These are phyloP conservation scores for Drosophila paramelanica DNA, from an alignment of 2,888 invertebrate genomes.

Conservation along the genomic window DNA sequence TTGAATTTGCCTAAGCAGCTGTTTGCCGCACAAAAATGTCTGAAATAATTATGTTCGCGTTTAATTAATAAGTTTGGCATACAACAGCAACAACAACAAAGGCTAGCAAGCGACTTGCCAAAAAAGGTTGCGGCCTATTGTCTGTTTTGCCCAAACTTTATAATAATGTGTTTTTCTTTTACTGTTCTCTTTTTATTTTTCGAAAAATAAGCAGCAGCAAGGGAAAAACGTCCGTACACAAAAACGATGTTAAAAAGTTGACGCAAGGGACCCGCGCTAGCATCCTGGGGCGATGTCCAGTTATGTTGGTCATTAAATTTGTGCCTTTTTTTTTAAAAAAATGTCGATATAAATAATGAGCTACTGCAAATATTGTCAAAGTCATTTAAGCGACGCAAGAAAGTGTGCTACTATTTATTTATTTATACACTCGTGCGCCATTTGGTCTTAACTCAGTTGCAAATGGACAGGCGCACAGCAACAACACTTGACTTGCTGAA, in stretches of 20 bases:
- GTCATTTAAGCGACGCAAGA: slow-evolving; percentile 20
- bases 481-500: slow-evolving; percentile 32
- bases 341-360: slow-evolving; percentile 73
- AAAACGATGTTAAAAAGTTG: slow-evolving; percentile 52
- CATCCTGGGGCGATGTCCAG: slow-evolving; percentile 54
- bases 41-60: slow-evolving; percentile 64
- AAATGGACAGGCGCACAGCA: slow-evolving; percentile 3
- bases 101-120: slow-evolving; percentile 3
- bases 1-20: slow-evolving; percentile 64
- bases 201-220: slow-evolving; percentile 42
- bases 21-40: slow-evolving; percentile 30
- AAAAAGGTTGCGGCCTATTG: slow-evolving; percentile 47
- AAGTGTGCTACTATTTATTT: slow-evolving; percentile 17
- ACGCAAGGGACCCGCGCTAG: slow-evolving; percentile 21
- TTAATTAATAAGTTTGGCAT: slow-evolving; percentile 72
- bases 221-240: slow-evolving; percentile 10
- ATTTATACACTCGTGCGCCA: slow-evolving; percentile 17
- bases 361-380: slow-evolving; percentile 41
- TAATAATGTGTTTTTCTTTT: slow-evolving; percentile 32
- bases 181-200: slow-evolving; percentile 27
- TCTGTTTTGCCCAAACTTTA: slow-evolving; percentile 49
- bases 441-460: slow-evolving; percentile 5
- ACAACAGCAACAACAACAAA: slow-evolving; percentile 31
- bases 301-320: slow-evolving; percentile 70
- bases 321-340: slow-evolving; percentile 15